These are phyloP conservation scores for Leucoraja ocellata DNA, from an alignment of 2,797 vertebrate genomes.

Conservation along the genomic window DNA sequence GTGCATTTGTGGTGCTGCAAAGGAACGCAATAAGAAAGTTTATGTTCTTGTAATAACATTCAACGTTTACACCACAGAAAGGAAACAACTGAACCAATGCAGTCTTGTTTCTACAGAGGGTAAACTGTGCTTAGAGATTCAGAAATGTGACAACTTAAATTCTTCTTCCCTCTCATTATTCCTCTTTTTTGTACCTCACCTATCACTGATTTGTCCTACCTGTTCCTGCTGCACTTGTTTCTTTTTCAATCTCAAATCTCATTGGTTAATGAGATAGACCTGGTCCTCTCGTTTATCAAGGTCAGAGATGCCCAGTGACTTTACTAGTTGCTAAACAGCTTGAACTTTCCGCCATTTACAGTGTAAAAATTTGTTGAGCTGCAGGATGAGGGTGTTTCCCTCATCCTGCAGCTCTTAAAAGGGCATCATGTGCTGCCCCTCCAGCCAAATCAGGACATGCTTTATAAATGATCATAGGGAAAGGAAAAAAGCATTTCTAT, in stretches of 20 bases:
- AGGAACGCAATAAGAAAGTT: too few species aligned
- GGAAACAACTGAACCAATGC: too few species aligned
- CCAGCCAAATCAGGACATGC: background rate
- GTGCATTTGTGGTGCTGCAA: too few species aligned
- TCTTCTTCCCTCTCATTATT: background rate
- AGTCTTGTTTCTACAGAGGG: too few species aligned
- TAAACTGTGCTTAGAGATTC: too few species aligned
- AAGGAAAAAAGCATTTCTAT: background rate
- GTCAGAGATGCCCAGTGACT: background rate
- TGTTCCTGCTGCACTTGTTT: background rate
- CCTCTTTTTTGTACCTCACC: background rate
- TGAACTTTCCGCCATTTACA: background rate
- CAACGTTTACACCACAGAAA: too few species aligned
- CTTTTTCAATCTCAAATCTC: background rate
- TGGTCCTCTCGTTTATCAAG: background rate
- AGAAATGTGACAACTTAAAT: background rate
- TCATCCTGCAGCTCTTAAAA: too few species aligned
- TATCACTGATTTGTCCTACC: background rate
- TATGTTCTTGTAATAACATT: too few species aligned
- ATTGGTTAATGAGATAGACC: background rate
- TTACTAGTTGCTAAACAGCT: background rate
- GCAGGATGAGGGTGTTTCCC: background rate
- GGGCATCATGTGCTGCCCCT: background rate
- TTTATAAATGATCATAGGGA: background rate
- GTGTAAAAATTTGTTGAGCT: background rate